Evolutionary conservation across 2,888 invertebrate genomes (phyloP).

Genomic region (Boloria selene): DNA sequence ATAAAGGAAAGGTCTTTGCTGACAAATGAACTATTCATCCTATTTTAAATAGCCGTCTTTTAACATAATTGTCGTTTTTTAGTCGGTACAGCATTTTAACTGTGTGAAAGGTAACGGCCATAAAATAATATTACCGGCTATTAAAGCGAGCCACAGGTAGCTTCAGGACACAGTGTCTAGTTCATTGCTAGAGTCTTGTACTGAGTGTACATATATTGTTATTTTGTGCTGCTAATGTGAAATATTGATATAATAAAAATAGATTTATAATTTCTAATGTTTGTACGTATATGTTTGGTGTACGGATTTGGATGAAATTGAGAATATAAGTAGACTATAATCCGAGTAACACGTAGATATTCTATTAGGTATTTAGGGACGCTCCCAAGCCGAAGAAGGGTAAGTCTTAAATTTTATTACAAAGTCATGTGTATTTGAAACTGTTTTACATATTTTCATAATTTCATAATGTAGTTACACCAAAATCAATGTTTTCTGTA

Average conservation of each 20-base stretch:
- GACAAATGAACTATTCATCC: conserved; percentile 40
- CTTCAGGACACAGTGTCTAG: conserved; percentile 61
- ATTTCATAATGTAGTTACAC: too few relatives aligned
- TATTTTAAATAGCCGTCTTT: conserved; percentile 59
- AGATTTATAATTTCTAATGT: neutral
- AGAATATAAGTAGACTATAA: neutral
- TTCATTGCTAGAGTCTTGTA: conserved; percentile 63
- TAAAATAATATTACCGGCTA: conserved; percentile 78
- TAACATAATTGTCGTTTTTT: conserved; percentile 70
- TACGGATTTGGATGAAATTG: neutral
- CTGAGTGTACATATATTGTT: conserved; percentile 72
- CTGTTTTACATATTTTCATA: too few relatives aligned
- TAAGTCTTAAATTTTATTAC: too few relatives aligned
- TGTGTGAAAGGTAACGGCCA: conserved; percentile 76
- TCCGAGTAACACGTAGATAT: too few relatives aligned
- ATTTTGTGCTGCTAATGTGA: conserved; percentile 50
- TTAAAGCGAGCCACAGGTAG: conserved; percentile 77
- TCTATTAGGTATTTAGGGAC: too few relatives aligned
- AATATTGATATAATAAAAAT: neutral
- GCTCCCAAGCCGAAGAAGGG: too few relatives aligned
- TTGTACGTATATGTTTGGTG: neutral
- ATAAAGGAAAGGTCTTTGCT: conserved; percentile 48
- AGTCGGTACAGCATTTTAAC: conserved; percentile 66
- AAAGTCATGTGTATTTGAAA: too few relatives aligned
- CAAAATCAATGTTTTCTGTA: too few relatives aligned